phyloP scores from a whole-genome alignment of 2,797 vertebrate species.

The Enteromius paludinosus region DNA sequence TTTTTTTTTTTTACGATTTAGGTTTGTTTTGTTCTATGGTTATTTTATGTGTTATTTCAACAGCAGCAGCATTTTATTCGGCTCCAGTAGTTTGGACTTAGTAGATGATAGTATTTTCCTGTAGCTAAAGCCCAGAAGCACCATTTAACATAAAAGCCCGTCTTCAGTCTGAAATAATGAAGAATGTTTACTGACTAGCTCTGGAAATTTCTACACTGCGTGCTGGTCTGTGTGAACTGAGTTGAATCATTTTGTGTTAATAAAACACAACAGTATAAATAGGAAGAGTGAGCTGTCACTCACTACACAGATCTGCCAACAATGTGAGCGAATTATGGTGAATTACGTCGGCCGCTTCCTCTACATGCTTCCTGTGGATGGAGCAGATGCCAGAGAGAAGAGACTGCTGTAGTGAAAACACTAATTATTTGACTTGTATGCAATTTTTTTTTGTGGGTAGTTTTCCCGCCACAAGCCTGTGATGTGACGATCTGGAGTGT shows the following conservation, averaged over 20 bases:
- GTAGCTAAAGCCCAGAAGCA: slow-evolving; percentile 31
- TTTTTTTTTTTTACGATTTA: not conserved
- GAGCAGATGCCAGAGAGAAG: slow-evolving; percentile 20
- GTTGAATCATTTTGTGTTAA: slow-evolving; percentile 12
- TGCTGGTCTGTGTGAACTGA: slow-evolving; percentile 43
- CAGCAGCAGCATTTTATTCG: not conserved
- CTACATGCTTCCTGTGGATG: slow-evolving; percentile 7
- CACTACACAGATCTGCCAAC: slow-evolving; percentile 44
- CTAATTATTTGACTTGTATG: slow-evolving; percentile 43
- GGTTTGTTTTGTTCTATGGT: not conserved
- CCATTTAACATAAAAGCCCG: slow-evolving; percentile 12
- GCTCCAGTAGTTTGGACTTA: slow-evolving; percentile 6
- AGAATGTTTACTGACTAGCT: slow-evolving; percentile 57
- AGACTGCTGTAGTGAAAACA: slow-evolving; percentile 44
- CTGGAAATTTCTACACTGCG: slow-evolving; percentile 27
- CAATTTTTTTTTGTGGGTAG: slow-evolving; percentile 27
- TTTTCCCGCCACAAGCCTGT: slow-evolving; percentile 45
- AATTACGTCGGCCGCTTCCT: slow-evolving; percentile 54
- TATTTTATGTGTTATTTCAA: not conserved
- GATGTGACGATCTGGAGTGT: slow-evolving; percentile 19
- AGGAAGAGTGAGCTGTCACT: slow-evolving; percentile 23
- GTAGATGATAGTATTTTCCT: slow-evolving; percentile 19
- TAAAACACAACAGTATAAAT: slow-evolving; percentile 27
- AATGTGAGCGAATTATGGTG: slow-evolving; percentile 54
- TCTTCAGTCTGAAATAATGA: slow-evolving; percentile 17